Percentiles rank a stretch among this genome's conserved stretches.
Conservation (phyloP, 2,888 invertebrate genomes). For the Morinoia aosen region DNA sequence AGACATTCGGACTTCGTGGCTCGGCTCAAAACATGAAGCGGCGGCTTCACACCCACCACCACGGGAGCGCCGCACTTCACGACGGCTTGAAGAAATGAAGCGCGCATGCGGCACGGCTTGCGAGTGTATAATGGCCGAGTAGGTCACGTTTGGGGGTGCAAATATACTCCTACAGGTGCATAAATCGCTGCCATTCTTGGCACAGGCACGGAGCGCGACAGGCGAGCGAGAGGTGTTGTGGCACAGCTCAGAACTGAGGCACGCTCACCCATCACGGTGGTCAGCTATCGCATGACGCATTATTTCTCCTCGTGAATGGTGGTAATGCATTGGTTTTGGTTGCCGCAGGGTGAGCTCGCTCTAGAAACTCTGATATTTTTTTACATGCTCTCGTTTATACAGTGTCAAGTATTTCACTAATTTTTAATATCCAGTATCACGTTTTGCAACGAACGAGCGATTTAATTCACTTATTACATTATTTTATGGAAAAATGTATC, state of each 20-base stretch:
- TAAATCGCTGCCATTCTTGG: neutral
- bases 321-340: neutral
- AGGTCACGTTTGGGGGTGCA: neutral
- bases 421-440: neutral
- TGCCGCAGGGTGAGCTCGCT: neutral
- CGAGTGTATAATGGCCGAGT: conserved; percentile 4
- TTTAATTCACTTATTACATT: neutral
- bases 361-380: neutral
- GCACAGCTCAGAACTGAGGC: neutral
- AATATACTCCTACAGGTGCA: neutral
- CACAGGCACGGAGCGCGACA: neutral
- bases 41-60: neutral
- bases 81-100: neutral
- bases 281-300: neutral
- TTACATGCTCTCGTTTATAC: neutral
- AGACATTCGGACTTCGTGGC: neutral
- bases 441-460: neutral
- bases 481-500: neutral
- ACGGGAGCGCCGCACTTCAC: neutral
- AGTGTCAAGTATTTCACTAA: neutral
- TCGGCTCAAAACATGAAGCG: neutral
- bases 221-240: neutral
- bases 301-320: neutral
- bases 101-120: neutral
- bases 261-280: neutral